Evolutionary conservation across 1,140 invertebrate species (phyloP), one percentile per base, ranked within the genome.

Genomic region (Pogonognathellus flavescens): DNA sequence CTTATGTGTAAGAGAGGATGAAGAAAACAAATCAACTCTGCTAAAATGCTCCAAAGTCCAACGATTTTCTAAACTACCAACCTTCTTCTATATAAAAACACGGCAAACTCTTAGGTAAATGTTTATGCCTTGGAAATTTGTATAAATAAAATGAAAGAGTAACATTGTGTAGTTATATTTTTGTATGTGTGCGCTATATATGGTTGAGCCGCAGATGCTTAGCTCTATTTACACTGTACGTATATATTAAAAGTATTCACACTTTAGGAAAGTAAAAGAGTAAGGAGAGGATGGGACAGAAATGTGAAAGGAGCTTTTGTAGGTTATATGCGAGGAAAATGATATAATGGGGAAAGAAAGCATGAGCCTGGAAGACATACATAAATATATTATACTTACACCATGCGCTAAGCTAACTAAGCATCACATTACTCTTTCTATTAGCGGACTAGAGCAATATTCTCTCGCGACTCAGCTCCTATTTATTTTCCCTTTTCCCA

Each of bases 381-480:
- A 57, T 57, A n/a, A 13, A 57, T 57, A 57, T n/a, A 57, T 57
- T 57, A 57, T 57, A 57, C 53, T 57, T 57, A 57, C 53, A 57
- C 2, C 53, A 57, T 57, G n/a, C n/a, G n/a, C 53, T 57, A 57
- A 57, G 53, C 53, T 57, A 57, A 57, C 53, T 57, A 57, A 57
- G 53, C 53, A 57, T 57, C 53, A 57, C 53, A 57, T 57, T 57
- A 57, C 53, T 57, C 53, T 57, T 57, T 57, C 53, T 57, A 57
- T 57, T 57, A 57, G 53, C 53, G 1, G 53, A 57, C 53, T 57
- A 13, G 53, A 57, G 53, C 53, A 57, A 57, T 57, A 57, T 57
- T 57, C 53, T 57, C 53, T 57, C 53, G 53, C n/a, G 53, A 57
- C 11, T 57, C n/a, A 1, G 9, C n/a, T 57, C 53, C 31, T 41